Percentiles rank a stretch among this genome's conserved stretches.
Conservation (phyloP, 2,888 invertebrate genomes). For the Apamea sordens region DNA sequence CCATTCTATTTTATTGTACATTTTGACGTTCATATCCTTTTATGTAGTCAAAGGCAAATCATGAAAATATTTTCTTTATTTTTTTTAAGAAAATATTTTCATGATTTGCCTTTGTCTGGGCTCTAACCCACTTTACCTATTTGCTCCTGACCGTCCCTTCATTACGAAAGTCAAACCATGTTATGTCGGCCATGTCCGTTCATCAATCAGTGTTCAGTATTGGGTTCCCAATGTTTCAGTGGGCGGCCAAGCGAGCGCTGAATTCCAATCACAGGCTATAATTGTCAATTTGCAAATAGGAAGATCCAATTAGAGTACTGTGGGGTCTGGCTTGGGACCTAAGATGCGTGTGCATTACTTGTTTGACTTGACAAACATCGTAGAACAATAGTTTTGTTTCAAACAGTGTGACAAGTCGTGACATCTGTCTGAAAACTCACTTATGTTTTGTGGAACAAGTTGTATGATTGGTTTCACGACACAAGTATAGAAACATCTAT, state of each 20-base stretch:
- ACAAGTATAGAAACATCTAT: neutral
- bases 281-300: slow-evolving; percentile 58
- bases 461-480: neutral
- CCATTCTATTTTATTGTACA: neutral
- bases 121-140: neutral
- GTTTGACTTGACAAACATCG: neutral
- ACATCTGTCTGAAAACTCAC: neutral
- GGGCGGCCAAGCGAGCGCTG: slow-evolving; percentile 44
- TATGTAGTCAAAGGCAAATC: too few species aligned
- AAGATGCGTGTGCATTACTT: slow-evolving; percentile 18
- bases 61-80: too few species aligned
- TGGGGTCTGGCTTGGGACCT: slow-evolving; percentile 22
- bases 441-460: neutral
- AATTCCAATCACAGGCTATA: slow-evolving; percentile 50
- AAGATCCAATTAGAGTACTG: slow-evolving; percentile 45
- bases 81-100: neutral
- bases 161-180: slow-evolving; percentile 28
- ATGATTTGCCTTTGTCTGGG: neutral
- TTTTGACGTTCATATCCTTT: neutral
- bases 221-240: slow-evolving; percentile 43
- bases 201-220: slow-evolving; percentile 51
- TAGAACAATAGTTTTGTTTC: neutral
- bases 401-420: neutral
- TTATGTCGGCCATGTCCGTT: slow-evolving; percentile 17
- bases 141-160: neutral